phyloP scores from a whole-genome alignment of 1,140 invertebrate genomes.

The Bombus soroeensis region DNA sequence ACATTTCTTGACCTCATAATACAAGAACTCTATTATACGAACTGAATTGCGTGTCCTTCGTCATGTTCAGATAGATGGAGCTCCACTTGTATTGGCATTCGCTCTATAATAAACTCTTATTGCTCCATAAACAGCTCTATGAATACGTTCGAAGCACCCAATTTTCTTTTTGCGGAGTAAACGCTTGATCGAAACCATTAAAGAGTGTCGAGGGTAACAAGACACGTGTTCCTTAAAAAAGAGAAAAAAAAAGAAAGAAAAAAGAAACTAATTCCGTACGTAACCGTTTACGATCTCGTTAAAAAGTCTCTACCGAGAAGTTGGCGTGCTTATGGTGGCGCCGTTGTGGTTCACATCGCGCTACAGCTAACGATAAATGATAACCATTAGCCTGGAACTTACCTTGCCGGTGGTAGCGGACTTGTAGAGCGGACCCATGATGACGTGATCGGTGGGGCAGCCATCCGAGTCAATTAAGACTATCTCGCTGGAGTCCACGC shows the following conservation, averaged over 20 bases:
- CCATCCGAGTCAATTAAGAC: constrained; percentile 95
- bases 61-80: neutral
- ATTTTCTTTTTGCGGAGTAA: neutral
- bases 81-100: no score
- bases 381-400: constrained; percentile 69
- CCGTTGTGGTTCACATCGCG: neutral
- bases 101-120: neutral
- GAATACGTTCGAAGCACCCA: no score
- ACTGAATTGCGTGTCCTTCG: neutral
- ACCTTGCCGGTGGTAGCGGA: constrained; percentile 89
- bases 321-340: neutral
- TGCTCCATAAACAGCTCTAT: neutral
- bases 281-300: constrained; percentile 11
- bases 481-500: constrained; percentile 95
- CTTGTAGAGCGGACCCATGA: constrained; percentile 95
- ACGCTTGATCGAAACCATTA: constrained; percentile 26
- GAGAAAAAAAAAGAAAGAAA: neutral
- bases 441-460: constrained; percentile 95
- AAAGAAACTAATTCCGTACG: neutral
- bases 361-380: constrained; percentile 1
- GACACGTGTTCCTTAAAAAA: neutral
- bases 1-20: neutral
- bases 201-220: constrained; percentile 3
- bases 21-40: neutral
- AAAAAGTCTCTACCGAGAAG: neutral